Conservation (phyloP, 2,113 vertebrate species). For the Psophia crepitans region DNA sequence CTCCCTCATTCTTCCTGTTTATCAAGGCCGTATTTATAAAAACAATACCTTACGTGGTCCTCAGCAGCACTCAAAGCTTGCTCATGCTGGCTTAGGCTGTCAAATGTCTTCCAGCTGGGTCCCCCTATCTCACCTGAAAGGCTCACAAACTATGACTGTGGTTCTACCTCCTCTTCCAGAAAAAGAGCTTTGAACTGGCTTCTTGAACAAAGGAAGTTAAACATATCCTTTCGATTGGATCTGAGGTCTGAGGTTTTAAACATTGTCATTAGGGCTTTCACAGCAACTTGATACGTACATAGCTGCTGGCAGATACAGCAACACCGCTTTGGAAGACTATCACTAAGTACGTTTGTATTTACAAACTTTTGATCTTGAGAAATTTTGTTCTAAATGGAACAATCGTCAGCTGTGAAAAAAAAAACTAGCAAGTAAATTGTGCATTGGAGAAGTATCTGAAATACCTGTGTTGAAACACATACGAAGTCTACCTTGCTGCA, state of each 20-base stretch:
- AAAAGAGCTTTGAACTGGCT: background rate
- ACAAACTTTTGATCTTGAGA: background rate
- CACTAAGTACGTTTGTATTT: background rate
- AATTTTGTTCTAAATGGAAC: background rate
- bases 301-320: background rate
- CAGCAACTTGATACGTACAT: background rate
- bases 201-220: background rate
- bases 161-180: background rate
- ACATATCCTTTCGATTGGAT: background rate
- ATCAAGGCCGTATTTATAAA: background rate
- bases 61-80: background rate
- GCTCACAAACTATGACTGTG: background rate
- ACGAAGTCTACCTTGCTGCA: background rate
- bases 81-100: background rate
- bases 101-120: background rate
- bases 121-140: background rate
- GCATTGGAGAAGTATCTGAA: background rate
- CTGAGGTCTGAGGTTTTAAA: background rate
- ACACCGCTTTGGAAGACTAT: background rate
- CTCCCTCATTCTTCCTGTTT: background rate
- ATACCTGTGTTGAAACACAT: background rate
- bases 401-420: background rate
- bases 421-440: background rate
- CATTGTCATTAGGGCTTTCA: background rate
- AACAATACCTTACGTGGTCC: background rate